Conservation (phyloP, 2,888 invertebrate genomes). For the Miltochrista miniata region DNA sequence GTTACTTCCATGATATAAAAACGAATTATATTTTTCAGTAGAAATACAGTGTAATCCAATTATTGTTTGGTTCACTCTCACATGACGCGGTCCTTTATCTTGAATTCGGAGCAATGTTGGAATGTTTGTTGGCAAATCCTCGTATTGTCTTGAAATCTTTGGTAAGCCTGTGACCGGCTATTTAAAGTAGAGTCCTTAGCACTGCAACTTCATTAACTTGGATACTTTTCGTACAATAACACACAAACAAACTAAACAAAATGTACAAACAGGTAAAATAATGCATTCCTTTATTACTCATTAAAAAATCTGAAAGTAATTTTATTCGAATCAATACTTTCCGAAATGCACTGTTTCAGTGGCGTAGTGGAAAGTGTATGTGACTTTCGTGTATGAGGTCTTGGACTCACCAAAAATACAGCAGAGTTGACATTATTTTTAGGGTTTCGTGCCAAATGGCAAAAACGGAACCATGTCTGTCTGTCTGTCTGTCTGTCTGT, state of each 20-base stretch:
- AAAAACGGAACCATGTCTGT: no score
- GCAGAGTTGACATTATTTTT: no score
- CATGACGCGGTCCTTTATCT: conserved; percentile 51
- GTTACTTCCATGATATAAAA: not conserved
- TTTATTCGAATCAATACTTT: no score
- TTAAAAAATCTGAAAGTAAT: no score
- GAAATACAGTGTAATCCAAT: not conserved
- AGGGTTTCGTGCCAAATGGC: no score
- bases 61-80: conserved; percentile 38
- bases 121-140: conserved; percentile 58
- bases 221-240: conserved; percentile 34
- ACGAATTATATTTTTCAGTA: not conserved
- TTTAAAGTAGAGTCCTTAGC: conserved; percentile 54
- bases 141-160: conserved; percentile 59
- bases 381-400: no score
- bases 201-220: conserved; percentile 52
- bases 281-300: no score
- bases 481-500: no score
- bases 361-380: no score
- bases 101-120: conserved; percentile 67
- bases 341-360: no score
- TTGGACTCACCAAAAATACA: no score
- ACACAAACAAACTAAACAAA: conserved; percentile 47
- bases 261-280: conserved; percentile 79
- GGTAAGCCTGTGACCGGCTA: conserved; percentile 49